Evolutionary conservation across 2,888 invertebrate genomes (phyloP).

Genomic region (Spodoptera picta): DNA sequence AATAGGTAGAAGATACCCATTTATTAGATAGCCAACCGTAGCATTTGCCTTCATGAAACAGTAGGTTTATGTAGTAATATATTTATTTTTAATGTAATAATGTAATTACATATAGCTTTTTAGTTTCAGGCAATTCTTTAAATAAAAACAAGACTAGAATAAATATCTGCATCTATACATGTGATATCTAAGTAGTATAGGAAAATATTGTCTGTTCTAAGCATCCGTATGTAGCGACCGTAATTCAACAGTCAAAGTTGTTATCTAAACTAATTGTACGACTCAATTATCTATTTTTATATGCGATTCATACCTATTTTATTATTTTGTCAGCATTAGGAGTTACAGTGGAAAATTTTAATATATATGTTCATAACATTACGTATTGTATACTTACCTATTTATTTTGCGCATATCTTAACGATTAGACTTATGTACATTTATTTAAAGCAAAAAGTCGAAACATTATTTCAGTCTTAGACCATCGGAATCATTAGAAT

Average conservation of each 20-base stretch:
- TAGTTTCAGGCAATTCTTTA: too few species aligned
- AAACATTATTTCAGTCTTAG: constrained; percentile 13
- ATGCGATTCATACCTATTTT: constrained; percentile 35
- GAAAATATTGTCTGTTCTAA: constrained; percentile 1
- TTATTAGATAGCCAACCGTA: too few species aligned
- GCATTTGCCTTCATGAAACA: too few species aligned
- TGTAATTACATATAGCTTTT: too few species aligned
- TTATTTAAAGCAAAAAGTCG: constrained; percentile 8
- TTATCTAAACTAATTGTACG: constrained; percentile 62
- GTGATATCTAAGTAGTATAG: too few species aligned
- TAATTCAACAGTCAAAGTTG: constrained; percentile 56
- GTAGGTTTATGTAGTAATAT: too few species aligned
- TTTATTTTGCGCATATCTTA: constrained; percentile 35
- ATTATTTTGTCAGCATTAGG: constrained; percentile 35
- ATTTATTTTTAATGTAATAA: too few species aligned
- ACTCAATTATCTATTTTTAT: constrained; percentile 62
- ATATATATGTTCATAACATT: constrained; percentile 6
- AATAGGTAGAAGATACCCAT: too few species aligned
- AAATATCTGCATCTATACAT: too few species aligned
- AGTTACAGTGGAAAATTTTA: constrained; percentile 48
- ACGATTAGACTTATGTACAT: constrained; percentile 5
- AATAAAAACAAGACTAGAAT: too few species aligned
- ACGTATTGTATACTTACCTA: constrained; percentile 17
- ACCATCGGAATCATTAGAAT: constrained; percentile 15
- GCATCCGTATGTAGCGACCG: constrained; percentile 43